phyloP scores from a whole-genome alignment of 2,888 invertebrate genomes.

The Scaeva pyrastri region DNA sequence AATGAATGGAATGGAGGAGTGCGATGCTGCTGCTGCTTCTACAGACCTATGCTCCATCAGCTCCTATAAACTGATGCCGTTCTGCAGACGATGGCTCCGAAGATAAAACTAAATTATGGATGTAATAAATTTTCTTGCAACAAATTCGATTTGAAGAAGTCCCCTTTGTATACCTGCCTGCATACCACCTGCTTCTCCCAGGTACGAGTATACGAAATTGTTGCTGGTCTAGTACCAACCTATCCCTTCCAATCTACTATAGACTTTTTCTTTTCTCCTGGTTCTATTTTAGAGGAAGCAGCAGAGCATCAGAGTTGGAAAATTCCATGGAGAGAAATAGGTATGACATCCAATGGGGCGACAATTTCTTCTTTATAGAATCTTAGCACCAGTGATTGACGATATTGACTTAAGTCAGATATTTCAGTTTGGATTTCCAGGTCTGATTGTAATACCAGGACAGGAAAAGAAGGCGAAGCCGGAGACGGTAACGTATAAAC shows the following conservation, averaged over 20 bases:
- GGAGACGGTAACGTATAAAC: no score
- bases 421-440: constrained; percentile 63
- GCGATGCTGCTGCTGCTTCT: constrained; percentile 4
- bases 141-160: constrained; percentile 75
- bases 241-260: no score
- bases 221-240: background rate
- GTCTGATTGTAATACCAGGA: constrained; percentile 48
- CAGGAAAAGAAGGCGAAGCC: background rate
- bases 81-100: constrained; percentile 72
- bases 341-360: constrained; percentile 19
- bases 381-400: constrained; percentile 53
- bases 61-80: constrained; percentile 26
- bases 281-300: background rate
- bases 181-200: constrained; percentile 63
- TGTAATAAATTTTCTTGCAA: constrained; percentile 74
- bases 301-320: background rate
- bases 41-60: no score
- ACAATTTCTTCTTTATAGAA: constrained; percentile 48
- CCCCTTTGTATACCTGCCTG: constrained; percentile 32
- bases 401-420: constrained; percentile 59
- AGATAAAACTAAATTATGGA: constrained; percentile 75
- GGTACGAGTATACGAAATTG: constrained; percentile 23
- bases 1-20: background rate
- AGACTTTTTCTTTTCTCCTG: no score
- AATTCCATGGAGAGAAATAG: constrained; percentile 11